Percentiles rank a stretch among this genome's conserved stretches.
Conservation (phyloP, 2,113 vertebrate species). For the Trichomycterus rosablanca region DNA sequence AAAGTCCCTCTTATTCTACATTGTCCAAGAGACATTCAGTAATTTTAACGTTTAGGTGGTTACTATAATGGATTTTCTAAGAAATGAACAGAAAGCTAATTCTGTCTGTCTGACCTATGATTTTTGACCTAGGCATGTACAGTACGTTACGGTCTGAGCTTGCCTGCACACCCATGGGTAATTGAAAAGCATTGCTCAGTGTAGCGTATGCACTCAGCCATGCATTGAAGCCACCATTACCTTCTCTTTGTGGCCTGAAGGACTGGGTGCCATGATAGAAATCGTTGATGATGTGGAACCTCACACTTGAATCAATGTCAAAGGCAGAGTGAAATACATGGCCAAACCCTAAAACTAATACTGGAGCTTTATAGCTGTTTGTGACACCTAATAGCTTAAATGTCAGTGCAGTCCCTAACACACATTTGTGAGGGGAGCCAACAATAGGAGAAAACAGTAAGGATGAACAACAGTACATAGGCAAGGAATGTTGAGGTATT, state of each 20-base stretch:
- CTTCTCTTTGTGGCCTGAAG: constrained; percentile 58
- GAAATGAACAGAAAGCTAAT: constrained; percentile 60
- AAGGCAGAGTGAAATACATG: constrained; percentile 36
- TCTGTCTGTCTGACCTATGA: constrained; percentile 62
- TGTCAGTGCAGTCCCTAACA: constrained; percentile 50
- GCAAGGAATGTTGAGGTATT: no score
- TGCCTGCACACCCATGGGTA: constrained; percentile 52
- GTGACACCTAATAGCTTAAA: constrained; percentile 66
- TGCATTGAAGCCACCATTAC: constrained; percentile 64
- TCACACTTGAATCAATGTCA: constrained; percentile 57
- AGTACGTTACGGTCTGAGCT: constrained; percentile 52
- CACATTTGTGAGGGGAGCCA: constrained; percentile 13
- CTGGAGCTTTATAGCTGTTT: constrained; percentile 72
- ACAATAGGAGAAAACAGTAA: no score
- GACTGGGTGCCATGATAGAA: constrained; percentile 52
- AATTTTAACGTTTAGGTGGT: constrained; percentile 56
- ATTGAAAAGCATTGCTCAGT: constrained; percentile 73
- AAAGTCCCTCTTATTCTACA: no score
- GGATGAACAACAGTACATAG: no score
- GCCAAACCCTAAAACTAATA: constrained; percentile 43
- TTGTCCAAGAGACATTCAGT: constrained; percentile 32
- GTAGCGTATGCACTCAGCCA: constrained; percentile 67
- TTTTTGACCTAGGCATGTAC: constrained; percentile 60
- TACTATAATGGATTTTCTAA: constrained; percentile 65
- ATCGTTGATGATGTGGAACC: constrained; percentile 59